phyloP scores from a whole-genome alignment of 2,888 invertebrate genomes.

The Tillus elongatus region DNA sequence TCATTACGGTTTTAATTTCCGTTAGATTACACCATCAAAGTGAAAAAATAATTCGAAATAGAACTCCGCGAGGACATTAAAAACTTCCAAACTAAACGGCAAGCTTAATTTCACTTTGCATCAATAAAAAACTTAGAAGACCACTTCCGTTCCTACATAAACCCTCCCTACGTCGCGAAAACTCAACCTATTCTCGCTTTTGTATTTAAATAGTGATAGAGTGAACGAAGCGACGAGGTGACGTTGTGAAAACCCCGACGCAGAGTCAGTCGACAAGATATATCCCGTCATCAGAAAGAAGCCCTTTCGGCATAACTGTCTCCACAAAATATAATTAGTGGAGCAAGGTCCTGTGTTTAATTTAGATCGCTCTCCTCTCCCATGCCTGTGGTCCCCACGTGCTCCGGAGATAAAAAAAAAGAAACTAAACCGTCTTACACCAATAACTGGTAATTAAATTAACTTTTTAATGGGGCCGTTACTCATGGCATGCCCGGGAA shows the following conservation, averaged over 20 bases:
- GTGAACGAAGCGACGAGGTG: no score
- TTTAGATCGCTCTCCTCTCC: not conserved
- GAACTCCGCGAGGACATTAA: constrained; percentile 9
- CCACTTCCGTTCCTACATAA: no score
- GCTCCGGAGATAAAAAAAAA: constrained; percentile 29
- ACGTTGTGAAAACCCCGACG: no score
- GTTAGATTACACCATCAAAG: constrained; percentile 22
- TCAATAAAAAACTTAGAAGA: constrained; percentile 24
- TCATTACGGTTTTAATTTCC: constrained; percentile 29
- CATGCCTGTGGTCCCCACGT: constrained; percentile 20
- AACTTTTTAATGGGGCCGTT: constrained; percentile 37
- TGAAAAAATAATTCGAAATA: constrained; percentile 9
- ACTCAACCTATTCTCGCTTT: no score
- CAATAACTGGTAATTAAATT: constrained; percentile 40
- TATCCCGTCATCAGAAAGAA: constrained; percentile 30
- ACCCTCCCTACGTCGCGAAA: no score
- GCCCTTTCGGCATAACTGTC: constrained; percentile 31
- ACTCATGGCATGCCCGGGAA: constrained; percentile 29
- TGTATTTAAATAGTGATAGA: no score
- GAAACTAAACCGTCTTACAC: constrained; percentile 33
- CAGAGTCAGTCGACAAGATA: constrained; percentile 27
- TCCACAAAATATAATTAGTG: constrained; percentile 32
- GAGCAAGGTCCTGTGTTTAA: constrained; percentile 12
- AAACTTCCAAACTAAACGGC: constrained; percentile 27
- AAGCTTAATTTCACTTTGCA: constrained; percentile 30